phyloP scores from a whole-genome alignment of 2,888 invertebrate genomes.

The Stegana nigrithorax region DNA sequence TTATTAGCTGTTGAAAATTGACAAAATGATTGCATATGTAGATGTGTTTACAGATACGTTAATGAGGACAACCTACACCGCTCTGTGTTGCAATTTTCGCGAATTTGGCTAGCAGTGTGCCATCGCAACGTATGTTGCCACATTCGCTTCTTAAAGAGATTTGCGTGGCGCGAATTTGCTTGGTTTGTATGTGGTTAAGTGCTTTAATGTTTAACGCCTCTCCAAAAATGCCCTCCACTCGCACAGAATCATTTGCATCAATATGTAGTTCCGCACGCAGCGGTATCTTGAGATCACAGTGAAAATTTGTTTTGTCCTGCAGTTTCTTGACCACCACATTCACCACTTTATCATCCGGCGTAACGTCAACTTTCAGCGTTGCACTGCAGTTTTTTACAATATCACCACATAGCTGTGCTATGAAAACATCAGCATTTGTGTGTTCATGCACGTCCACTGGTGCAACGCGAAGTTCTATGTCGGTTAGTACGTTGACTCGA shows the following conservation, averaged over 20 bases:
- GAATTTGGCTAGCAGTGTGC: conserved; percentile 54
- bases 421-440: conserved; percentile 52
- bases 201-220: conserved; percentile 51
- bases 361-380: conserved; percentile 42
- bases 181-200: conserved; percentile 47
- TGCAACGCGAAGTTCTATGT: conserved; percentile 46
- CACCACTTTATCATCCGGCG: conserved; percentile 46
- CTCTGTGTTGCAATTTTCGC: conserved; percentile 50
- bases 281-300: conserved; percentile 58
- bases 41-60: not conserved
- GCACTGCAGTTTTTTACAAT: conserved; percentile 45
- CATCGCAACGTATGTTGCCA: conserved; percentile 59
- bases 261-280: conserved; percentile 58
- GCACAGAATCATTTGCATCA: conserved; percentile 41
- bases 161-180: conserved; percentile 54
- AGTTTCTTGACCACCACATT: conserved; percentile 43
- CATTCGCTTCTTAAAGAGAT: conserved; percentile 51
- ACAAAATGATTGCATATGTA: not conserved
- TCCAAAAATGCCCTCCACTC: conserved; percentile 53
- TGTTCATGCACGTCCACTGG: conserved; percentile 53
- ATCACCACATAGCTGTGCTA: conserved; percentile 52
- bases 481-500: conserved; percentile 51
- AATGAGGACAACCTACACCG: conserved; percentile 31
- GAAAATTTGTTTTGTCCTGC: conserved; percentile 31
- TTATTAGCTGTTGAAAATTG: conserved; percentile 47